Evolutionary conservation across 1,140 invertebrate species (phyloP).

Genomic region (Apis florea): DNA sequence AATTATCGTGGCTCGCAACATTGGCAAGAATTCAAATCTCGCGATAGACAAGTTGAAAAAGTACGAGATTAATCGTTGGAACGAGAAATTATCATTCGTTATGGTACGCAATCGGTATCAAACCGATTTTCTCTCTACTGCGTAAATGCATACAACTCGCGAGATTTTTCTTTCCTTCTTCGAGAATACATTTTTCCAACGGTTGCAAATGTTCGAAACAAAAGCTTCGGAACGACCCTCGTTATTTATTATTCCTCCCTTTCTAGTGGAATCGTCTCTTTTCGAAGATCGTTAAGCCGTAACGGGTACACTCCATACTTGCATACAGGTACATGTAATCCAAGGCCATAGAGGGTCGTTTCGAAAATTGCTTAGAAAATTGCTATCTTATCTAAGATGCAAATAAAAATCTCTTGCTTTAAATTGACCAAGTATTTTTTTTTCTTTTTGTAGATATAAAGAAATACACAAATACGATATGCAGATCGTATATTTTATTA

Average conservation of each 20-base stretch:
- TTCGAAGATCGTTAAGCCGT: neutral
- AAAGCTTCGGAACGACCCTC: neutral
- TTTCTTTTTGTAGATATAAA: too few species aligned
- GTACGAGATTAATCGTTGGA: neutral
- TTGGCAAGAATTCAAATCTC: constrained; percentile 3
- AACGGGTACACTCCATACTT: neutral
- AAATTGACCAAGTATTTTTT: too few species aligned
- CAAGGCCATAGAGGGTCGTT: neutral
- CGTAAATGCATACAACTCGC: neutral
- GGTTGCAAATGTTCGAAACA: neutral
- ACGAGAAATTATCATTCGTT: neutral
- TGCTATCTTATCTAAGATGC: neutral
- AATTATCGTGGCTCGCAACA: neutral
- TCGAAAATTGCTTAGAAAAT: neutral
- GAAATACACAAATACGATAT: neutral
- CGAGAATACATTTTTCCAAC: neutral
- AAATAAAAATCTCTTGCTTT: neutral
- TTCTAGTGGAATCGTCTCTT: neutral
- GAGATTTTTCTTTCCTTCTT: neutral
- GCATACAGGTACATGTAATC: neutral
- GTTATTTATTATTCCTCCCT: constrained; percentile 9
- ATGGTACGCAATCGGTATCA: too few species aligned
- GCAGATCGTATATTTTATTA: neutral
- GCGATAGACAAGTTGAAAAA: neutral
- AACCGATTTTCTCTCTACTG: neutral